phyloP scores from a whole-genome alignment of 1,140 invertebrate genomes.

The Drosophila ananassae region DNA sequence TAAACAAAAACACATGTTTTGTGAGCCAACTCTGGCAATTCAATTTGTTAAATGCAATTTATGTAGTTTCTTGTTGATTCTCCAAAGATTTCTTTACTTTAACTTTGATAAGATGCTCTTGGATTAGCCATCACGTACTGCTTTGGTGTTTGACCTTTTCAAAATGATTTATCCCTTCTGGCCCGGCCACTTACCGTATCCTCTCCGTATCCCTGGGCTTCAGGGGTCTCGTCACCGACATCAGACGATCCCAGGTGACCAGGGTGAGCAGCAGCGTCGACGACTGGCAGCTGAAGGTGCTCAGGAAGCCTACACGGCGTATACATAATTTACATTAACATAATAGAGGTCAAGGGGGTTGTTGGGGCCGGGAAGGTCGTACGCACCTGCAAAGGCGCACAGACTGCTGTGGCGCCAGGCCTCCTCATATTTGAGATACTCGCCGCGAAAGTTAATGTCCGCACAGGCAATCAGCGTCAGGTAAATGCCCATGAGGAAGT shows the following conservation, averaged over 20 bases:
- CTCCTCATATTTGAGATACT: conserved; percentile 86
- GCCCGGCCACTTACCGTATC: conserved; percentile 48
- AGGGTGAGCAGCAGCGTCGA: conserved; percentile 87
- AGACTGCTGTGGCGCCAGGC: conserved; percentile 86
- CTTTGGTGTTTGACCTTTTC: conserved; percentile 2
- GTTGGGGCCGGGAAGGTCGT: neutral
- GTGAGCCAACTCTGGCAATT: neutral
- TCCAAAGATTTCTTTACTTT: neutral
- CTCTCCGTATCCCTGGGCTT: conserved; percentile 76
- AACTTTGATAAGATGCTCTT: neutral
- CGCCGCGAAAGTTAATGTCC: conserved; percentile 86
- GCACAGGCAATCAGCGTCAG: conserved; percentile 87
- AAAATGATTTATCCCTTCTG: neutral
- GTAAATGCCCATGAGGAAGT: conserved; percentile 89
- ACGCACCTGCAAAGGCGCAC: conserved; percentile 85
- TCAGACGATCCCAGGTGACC: conserved; percentile 87
- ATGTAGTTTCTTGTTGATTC: neutral
- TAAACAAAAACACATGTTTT: neutral
- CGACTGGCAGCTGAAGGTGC: conserved; percentile 88
- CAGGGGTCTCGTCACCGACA: conserved; percentile 87
- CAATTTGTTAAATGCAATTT: neutral
- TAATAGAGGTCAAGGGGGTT: conserved; percentile 3
- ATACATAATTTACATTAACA: conserved; percentile 23
- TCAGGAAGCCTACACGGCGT: conserved; percentile 86
- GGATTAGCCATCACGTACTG: neutral